Base-by-base conservation (phyloP, 2,113 vertebrate genomes). In the Heterochromis multidens region DNA sequence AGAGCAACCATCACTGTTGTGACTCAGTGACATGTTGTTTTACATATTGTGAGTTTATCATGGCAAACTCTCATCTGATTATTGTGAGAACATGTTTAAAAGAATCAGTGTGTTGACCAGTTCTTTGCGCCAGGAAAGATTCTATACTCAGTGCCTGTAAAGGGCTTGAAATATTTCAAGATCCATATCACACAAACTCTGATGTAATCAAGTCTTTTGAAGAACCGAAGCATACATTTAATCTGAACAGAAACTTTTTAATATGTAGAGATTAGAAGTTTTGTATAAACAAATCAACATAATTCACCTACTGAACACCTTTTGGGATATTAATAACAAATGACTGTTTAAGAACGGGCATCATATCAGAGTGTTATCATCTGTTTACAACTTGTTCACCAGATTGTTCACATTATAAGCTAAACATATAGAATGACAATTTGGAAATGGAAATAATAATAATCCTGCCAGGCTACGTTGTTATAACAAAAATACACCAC, bases 251-350 rank as follows among this genome's bases (percentile, higher is more conserved):
- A 16, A 16, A 16, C 16, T 14, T 46, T 46, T 13, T 46, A 11
- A 25, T 11, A 70, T 27, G 40, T 70, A 46, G 8, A 43, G 4
- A 43, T 43, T 1, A 49, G 23, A 72, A 0, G 9, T 19, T 19
- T 72, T 0, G 19, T 43, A 70, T 46, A 16, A 25, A 6, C 13
- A 43, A 8, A 7, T 72, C 25, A 72, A 72, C 67, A 72, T 49
- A 72, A 0, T 2, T 72, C 25, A 72, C 16, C 43, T 72, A 29
- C 25, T 46, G 12, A 72, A 21, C 67, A 52, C 9, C 5, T 49
- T 21, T 12, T 49, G 19, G 0, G 3, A 72, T 7, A 0, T 21
- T 13, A 31, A 0, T 49, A 17, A 72, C 43, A 0, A 21, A 19
- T 0, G 67, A 21, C 43, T 29, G 43, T 54, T 54, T 54, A n/a